A percentile compares a stretch with the other conserved stretches of the same genome.
phyloP scores from a whole-genome alignment of 2,113 vertebrate species.

The Antennarius striatus region DNA sequence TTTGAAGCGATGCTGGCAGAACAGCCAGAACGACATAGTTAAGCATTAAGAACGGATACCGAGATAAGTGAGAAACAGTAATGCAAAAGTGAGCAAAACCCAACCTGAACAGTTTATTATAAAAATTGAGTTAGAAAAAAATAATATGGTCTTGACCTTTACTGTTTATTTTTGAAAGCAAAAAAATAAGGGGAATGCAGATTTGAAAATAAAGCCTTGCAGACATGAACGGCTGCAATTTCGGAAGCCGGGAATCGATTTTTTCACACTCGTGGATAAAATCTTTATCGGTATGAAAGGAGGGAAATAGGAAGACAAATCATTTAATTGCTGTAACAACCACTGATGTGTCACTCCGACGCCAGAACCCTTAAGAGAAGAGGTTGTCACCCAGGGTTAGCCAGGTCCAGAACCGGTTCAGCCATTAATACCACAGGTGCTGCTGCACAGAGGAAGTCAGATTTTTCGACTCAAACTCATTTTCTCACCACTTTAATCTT shows the following conservation, averaged over 20 bases:
- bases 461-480: not conserved
- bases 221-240: constrained; percentile 12
- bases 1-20: too few relatives aligned
- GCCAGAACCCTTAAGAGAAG: constrained; percentile 15
- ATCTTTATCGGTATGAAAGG: constrained; percentile 30
- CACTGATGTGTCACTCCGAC: constrained; percentile 39
- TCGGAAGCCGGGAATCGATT: constrained; percentile 22
- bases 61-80: too few relatives aligned
- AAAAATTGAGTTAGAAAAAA: not conserved
- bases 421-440: constrained; percentile 52
- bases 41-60: too few relatives aligned
- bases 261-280: constrained; percentile 41
- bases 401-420: constrained; percentile 45
- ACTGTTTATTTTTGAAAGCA: not conserved
- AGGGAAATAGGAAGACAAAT: constrained; percentile 13
- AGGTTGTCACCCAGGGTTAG: constrained; percentile 9
- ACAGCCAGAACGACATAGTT: too few relatives aligned
- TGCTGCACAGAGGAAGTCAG: constrained; percentile 19
- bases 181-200: not conserved
- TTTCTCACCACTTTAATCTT: not conserved
- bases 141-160: not conserved
- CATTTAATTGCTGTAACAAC: constrained; percentile 51
- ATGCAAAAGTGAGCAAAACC: too few relatives aligned
- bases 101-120: not conserved
- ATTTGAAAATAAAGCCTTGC: not conserved